A percentile compares a stretch with the other conserved stretches of the same genome.
phyloP scores from a whole-genome alignment of 2,113 vertebrate genomes.

The Charadrius vociferus region DNA sequence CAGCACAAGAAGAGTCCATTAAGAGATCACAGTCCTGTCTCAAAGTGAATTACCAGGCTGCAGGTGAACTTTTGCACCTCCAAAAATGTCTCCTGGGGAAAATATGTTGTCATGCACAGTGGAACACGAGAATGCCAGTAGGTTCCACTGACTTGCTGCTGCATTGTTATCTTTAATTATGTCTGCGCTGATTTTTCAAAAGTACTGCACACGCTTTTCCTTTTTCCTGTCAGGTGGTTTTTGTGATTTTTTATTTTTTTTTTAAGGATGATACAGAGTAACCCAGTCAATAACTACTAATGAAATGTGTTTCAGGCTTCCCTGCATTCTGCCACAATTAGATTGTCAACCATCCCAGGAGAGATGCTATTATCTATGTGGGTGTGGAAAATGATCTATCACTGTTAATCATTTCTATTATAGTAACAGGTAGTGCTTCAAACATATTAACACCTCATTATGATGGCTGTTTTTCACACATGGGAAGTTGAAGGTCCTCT shows the following conservation, averaged over 20 bases:
- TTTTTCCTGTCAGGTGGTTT: constrained; percentile 57
- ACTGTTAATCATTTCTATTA: neutral
- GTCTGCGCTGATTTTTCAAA: constrained; percentile 18
- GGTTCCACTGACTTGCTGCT: neutral
- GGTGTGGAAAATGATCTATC: constrained; percentile 24
- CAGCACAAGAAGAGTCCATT: constrained; percentile 39
- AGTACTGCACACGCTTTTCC: constrained; percentile 42
- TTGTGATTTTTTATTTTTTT: neutral
- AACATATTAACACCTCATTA: neutral
- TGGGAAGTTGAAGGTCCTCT: neutral
- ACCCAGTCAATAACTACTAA: neutral
- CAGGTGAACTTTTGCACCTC: constrained; percentile 66
- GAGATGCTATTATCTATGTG: neutral
- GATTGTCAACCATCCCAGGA: constrained; percentile 4
- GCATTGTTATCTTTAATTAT: constrained; percentile 56
- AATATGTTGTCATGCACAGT: neutral
- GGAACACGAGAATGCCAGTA: neutral
- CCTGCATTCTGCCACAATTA: constrained; percentile 7
- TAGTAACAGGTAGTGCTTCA: neutral
- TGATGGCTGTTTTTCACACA: neutral
- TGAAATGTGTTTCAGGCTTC: constrained; percentile 13
- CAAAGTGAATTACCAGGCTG: constrained; percentile 60
- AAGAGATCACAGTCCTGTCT: constrained; percentile 33
- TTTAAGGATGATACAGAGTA: neutral
- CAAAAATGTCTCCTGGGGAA: constrained; percentile 40